Percentiles rank a stretch among this genome's conserved stretches.
Evolutionary conservation across 1,140 invertebrate species (phyloP).

Genomic region (Brachionus paranguensis): DNA sequence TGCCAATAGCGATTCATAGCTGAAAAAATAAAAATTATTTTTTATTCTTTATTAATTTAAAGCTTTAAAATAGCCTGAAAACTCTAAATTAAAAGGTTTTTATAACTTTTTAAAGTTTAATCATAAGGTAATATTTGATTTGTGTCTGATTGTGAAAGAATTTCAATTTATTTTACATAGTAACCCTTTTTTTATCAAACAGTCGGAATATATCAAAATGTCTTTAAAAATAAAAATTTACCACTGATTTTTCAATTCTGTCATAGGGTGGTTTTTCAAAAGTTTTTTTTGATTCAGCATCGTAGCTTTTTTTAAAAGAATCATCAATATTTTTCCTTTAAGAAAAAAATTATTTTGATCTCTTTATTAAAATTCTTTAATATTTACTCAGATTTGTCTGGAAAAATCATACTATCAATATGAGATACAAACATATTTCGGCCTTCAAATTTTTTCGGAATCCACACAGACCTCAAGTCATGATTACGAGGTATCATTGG

Average conservation of each 20-base stretch:
- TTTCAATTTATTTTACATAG: neutral
- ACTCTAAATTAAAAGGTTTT: neutral
- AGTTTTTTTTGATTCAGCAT: neutral
- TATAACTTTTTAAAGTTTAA: neutral
- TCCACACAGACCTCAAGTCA: conserved; percentile 38
- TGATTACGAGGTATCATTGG: neutral
- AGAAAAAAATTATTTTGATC: neutral
- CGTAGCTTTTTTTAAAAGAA: neutral
- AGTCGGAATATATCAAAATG: neutral
- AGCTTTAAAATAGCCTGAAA: neutral
- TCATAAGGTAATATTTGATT: neutral
- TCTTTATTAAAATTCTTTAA: neutral
- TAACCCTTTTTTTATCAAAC: neutral
- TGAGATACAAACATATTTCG: conserved; percentile 36
- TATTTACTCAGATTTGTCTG: conserved; percentile 20
- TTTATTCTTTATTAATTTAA: neutral
- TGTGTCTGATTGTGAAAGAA: neutral
- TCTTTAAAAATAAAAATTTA: neutral
- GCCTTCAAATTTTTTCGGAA: conserved; percentile 32
- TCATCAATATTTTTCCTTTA: neutral
- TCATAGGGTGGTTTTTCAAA: conserved; percentile 7
- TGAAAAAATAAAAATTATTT: no score
- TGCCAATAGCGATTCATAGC: neutral
- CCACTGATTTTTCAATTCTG: conserved; percentile 7
- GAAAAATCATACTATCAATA: conserved; percentile 39